A percentile compares a stretch with the other conserved stretches of the same genome.
Conservation (phyloP, 2,797 vertebrate genomes). For the Pterois miles region DNA sequence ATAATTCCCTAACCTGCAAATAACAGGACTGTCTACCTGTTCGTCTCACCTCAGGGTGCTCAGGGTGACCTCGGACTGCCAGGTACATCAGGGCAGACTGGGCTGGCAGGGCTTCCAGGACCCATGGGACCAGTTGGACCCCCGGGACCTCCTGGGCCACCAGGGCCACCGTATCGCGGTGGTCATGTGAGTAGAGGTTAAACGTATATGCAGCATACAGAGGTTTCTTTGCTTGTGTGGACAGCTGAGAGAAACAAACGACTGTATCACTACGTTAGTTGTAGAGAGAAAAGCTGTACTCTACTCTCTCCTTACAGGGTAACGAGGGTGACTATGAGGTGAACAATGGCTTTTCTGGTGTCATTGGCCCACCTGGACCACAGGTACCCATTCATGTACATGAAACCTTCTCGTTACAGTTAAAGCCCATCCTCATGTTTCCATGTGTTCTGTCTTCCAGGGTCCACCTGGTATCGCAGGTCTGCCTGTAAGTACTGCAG, state of each 20-base stretch:
- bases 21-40: not conserved
- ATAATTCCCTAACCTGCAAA: not conserved
- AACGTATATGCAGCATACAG: not conserved
- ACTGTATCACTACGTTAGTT: not conserved
- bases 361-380: conserved; percentile 77
- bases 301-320: conserved; percentile 60
- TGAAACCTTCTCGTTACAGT: not conserved
- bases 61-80: conserved; percentile 80
- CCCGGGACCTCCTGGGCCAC: conserved; percentile 83
- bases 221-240: too few relatives aligned
- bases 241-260: not conserved
- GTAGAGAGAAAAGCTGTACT: not conserved
- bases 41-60: conserved; percentile 63
- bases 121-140: conserved; percentile 90
- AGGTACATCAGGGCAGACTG: conserved; percentile 82
- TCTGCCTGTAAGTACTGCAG: conserved; percentile 70
- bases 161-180: conserved; percentile 71
- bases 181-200: conserved; percentile 84
- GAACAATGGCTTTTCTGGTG: conserved; percentile 53
- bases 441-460: conserved; percentile 68
- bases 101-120: conserved; percentile 87
- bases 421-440: not conserved
- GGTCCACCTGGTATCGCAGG: conserved; percentile 85
- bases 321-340: conserved; percentile 79
- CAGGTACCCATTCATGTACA: conserved; percentile 78